Evolutionary conservation across 2,797 vertebrate genomes (phyloP).

Genomic region (Pampus argenteus): DNA sequence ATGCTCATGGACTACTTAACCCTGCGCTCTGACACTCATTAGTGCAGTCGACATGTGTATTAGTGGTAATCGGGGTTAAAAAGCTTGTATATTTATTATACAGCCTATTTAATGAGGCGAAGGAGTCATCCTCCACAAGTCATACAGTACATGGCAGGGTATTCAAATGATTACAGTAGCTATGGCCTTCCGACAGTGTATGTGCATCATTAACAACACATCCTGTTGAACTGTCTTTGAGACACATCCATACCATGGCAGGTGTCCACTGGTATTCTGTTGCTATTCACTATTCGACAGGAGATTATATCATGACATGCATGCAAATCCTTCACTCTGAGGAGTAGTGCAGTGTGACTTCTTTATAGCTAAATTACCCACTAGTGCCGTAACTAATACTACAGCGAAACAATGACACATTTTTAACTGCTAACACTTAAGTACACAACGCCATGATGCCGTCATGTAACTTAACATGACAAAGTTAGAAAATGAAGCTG

Average conservation of each 20-base stretch:
- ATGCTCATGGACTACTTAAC: background rate
- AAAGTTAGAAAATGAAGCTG: too few relatives aligned
- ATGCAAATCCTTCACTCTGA: background rate
- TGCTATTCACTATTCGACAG: background rate
- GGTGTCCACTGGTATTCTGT: background rate
- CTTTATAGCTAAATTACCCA: background rate
- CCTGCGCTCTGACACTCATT: slow-evolving; percentile 20
- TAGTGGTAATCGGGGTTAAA: slow-evolving; percentile 31
- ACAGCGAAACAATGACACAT: too few relatives aligned
- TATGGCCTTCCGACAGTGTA: background rate
- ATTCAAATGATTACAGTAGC: background rate
- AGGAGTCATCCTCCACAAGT: background rate
- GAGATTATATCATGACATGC: background rate
- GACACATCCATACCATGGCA: background rate
- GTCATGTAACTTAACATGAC: too few relatives aligned
- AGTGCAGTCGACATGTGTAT: slow-evolving; percentile 18
- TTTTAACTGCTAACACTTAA: too few relatives aligned
- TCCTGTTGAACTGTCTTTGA: background rate
- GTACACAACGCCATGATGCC: too few relatives aligned
- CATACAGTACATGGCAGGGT: background rate
- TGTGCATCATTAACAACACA: background rate
- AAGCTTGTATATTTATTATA: slow-evolving; percentile 9
- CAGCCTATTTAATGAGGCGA: background rate
- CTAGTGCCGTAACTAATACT: background rate
- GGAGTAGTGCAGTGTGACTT: background rate